Conservation (phyloP, 2,797 vertebrate genomes). For the Crypturellus tataupa region DNA sequence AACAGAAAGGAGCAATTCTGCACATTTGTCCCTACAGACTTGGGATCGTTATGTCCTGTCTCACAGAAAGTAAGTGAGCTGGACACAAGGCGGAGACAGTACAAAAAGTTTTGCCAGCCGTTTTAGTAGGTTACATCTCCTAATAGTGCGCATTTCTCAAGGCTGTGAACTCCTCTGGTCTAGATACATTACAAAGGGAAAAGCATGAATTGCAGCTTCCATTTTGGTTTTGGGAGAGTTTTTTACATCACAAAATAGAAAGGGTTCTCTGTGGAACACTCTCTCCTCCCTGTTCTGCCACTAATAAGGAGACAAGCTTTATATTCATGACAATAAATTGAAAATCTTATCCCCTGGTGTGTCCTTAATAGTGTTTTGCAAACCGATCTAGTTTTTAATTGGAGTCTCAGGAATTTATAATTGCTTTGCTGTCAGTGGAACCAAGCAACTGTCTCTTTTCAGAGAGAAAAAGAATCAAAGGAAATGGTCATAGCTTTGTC, state of each 20-base stretch:
- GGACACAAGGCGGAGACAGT: neutral
- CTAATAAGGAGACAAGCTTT: slow-evolving; percentile 32
- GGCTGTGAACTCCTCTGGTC: slow-evolving; percentile 28
- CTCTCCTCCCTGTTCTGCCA: neutral
- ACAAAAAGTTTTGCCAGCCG: slow-evolving; percentile 24
- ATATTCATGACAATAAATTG: slow-evolving; percentile 38
- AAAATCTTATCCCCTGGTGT: slow-evolving; percentile 29
- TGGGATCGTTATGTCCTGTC: neutral
- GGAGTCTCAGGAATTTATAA: slow-evolving; percentile 56
- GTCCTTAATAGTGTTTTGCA: slow-evolving; percentile 46
- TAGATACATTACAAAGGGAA: slow-evolving; percentile 6
- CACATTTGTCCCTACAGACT: neutral
- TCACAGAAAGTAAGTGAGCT: neutral
- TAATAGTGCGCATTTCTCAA: slow-evolving; percentile 15
- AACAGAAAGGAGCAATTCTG: neutral
- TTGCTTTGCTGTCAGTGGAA: slow-evolving; percentile 32
- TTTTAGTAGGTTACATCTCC: slow-evolving; percentile 16
- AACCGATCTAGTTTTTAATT: slow-evolving; percentile 45
- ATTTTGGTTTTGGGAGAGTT: neutral
- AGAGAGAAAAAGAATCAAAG: slow-evolving; percentile 22
- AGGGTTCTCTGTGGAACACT: neutral
- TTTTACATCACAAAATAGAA: slow-evolving; percentile 4
- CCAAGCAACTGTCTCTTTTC: slow-evolving; percentile 31
- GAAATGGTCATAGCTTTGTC: neutral
- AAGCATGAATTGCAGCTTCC: neutral